Conservation (phyloP, 1,140 invertebrate species). For the Drosophila burlai region DNA sequence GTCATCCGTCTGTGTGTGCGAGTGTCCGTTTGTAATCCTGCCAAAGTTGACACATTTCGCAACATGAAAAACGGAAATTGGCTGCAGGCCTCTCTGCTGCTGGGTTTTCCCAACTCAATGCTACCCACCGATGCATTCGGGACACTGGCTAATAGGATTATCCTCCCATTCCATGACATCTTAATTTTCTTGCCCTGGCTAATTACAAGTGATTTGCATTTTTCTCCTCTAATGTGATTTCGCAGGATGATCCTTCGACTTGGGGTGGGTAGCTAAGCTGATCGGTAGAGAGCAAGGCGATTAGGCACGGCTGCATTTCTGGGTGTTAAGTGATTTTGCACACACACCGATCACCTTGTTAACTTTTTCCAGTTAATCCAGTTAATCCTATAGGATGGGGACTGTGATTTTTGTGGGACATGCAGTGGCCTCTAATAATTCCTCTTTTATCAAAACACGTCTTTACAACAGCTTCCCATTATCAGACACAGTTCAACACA, state of each 20-base stretch:
- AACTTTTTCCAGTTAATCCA: background rate
- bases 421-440: slow-evolving; percentile 1
- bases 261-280: background rate
- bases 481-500: slow-evolving; percentile 18
- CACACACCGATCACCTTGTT: background rate
- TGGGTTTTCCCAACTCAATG: slow-evolving; percentile 4
- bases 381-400: background rate
- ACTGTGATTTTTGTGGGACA: background rate
- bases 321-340: no score
- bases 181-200: slow-evolving; percentile 57
- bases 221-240: slow-evolving; percentile 12
- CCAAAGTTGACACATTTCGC: slow-evolving; percentile 75
- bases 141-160: background rate
- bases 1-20: slow-evolving; percentile 3
- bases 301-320: background rate
- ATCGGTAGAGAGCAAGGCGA: background rate
- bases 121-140: slow-evolving; percentile 1
- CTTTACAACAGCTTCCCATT: slow-evolving; percentile 1
- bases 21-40: slow-evolving; percentile 62
- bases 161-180: slow-evolving; percentile 16
- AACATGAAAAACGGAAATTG: slow-evolving; percentile 78
- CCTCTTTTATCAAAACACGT: background rate
- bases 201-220: slow-evolving; percentile 64
- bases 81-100: slow-evolving; percentile 49
- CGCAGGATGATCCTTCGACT: slow-evolving; percentile 2